These are phyloP conservation scores for Lissonota sp. DNA, from an alignment of 2,888 invertebrate species.

Conservation along the genomic window DNA sequence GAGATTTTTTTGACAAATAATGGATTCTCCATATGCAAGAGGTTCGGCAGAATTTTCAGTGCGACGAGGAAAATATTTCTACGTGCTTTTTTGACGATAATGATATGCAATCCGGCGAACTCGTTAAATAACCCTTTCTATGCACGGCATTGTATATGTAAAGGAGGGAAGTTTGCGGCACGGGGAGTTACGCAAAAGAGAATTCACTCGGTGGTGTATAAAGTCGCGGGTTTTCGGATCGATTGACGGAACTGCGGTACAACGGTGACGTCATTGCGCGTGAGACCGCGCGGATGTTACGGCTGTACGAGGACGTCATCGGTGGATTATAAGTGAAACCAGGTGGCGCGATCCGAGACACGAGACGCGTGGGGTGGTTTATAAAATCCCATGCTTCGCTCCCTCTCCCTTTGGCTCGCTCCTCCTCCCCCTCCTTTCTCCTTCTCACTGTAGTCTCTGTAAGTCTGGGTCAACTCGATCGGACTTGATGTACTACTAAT, in stretches of 20 bases:
- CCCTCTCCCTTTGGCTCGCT: slow-evolving; percentile 4
- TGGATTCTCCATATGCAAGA: too few relatives aligned
- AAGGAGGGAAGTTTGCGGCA: too few relatives aligned
- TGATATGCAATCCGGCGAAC: too few relatives aligned
- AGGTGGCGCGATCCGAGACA: slow-evolving; percentile 49
- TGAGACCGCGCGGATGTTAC: slow-evolving; percentile 73
- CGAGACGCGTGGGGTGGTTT: slow-evolving; percentile 38
- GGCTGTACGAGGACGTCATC: slow-evolving; percentile 75
- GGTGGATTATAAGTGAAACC: slow-evolving; percentile 27
- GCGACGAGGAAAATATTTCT: too few relatives aligned
- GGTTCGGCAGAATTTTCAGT: too few relatives aligned
- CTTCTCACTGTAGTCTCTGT: not conserved
- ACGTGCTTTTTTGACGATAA: too few relatives aligned
- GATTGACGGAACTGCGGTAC: slow-evolving; percentile 83
- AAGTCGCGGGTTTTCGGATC: slow-evolving; percentile 69
- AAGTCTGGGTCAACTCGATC: slow-evolving; percentile 74
- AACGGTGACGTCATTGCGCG: slow-evolving; percentile 79
- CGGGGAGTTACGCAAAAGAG: too few relatives aligned
- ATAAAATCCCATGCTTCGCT: not conserved
- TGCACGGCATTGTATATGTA: too few relatives aligned
- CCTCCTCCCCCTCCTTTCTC: not conserved
- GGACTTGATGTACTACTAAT: slow-evolving; percentile 83
- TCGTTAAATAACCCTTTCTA: too few relatives aligned
- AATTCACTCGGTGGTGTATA: too few relatives aligned
- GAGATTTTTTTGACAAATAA: too few relatives aligned